A percentile compares a stretch with the other conserved stretches of the same genome.
phyloP scores from a whole-genome alignment of 2,113 vertebrate species.

The Pachyramphus minor region DNA sequence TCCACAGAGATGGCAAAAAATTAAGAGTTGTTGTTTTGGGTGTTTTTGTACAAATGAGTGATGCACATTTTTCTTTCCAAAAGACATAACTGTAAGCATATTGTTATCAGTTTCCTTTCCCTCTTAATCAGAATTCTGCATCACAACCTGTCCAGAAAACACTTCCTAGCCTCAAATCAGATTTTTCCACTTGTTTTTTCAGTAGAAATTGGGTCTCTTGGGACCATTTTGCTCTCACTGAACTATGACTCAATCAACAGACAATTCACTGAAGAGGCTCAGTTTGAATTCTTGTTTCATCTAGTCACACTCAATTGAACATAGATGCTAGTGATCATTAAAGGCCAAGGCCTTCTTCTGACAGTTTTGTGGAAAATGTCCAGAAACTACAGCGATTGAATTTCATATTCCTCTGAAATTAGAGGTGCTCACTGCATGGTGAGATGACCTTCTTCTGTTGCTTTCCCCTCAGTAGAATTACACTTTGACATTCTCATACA shows the following conservation, averaged over 20 bases:
- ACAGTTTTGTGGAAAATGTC: conserved; percentile 57
- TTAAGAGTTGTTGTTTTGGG: background rate
- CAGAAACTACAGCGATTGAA: conserved; percentile 37
- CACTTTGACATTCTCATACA: background rate
- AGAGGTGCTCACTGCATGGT: background rate
- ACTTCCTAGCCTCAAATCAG: background rate
- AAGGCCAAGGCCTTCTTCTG: conserved; percentile 46
- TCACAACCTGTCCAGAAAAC: background rate
- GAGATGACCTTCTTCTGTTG: conserved; percentile 40
- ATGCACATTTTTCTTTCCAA: background rate
- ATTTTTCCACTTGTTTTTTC: conserved; percentile 33
- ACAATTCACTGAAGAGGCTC: conserved; percentile 54
- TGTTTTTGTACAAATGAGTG: background rate
- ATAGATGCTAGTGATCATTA: conserved; percentile 66
- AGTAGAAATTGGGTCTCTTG: conserved; percentile 34
- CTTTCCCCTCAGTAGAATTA: background rate
- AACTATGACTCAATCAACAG: conserved; percentile 71
- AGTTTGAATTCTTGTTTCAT: conserved; percentile 68
- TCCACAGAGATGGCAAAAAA: background rate
- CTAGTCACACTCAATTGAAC: conserved; percentile 69
- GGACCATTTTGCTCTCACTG: conserved; percentile 43
- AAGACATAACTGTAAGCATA: background rate
- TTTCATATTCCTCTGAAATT: conserved; percentile 59
- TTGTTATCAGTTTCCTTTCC: background rate
- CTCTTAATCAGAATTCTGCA: conserved; percentile 17